phyloP scores from a whole-genome alignment of 1,140 invertebrate genomes.

The Bombus terrestris region DNA sequence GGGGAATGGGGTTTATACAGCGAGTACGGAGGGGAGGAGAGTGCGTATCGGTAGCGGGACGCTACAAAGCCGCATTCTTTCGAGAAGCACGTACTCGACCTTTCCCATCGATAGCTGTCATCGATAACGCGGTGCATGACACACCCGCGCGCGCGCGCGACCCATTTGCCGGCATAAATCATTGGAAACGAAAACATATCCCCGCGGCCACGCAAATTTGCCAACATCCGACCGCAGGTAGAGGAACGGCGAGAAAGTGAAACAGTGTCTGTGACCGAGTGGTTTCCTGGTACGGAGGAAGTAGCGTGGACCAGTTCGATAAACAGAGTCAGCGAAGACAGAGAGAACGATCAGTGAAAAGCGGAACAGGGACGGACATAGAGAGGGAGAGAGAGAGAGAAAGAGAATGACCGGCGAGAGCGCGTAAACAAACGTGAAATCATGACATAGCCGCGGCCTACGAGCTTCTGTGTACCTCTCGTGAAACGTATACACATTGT shows the following conservation, averaged over 20 bases:
- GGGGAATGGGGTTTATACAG: neutral
- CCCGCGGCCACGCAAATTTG: conserved; percentile 82
- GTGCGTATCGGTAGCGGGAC: neutral
- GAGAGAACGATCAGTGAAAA: conserved; percentile 29
- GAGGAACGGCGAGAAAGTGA: conserved; percentile 7
- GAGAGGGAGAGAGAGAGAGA: conserved; percentile 62
- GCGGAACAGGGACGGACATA: conserved; percentile 23
- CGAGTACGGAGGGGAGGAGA: neutral
- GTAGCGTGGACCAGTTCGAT: too few relatives aligned
- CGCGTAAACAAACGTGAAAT: conserved; percentile 82
- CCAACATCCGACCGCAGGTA: conserved; percentile 79
- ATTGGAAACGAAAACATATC: conserved; percentile 83
- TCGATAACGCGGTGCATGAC: conserved; percentile 69
- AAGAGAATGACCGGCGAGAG: conserved; percentile 52
- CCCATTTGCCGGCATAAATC: conserved; percentile 81
- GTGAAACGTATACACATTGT: conserved; percentile 55
- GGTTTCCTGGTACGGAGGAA: neutral
- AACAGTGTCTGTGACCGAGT: conserved; percentile 31
- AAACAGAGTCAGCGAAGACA: neutral
- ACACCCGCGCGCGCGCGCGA: conserved; percentile 67
- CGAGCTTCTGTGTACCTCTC: conserved; percentile 55
- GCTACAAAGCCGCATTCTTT: conserved; percentile 60
- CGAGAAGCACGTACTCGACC: conserved; percentile 66
- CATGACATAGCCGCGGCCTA: conserved; percentile 76
- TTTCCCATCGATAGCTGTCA: conserved; percentile 68